Conservation (phyloP, 2,113 vertebrate species). For the Chamaea fasciata region DNA sequence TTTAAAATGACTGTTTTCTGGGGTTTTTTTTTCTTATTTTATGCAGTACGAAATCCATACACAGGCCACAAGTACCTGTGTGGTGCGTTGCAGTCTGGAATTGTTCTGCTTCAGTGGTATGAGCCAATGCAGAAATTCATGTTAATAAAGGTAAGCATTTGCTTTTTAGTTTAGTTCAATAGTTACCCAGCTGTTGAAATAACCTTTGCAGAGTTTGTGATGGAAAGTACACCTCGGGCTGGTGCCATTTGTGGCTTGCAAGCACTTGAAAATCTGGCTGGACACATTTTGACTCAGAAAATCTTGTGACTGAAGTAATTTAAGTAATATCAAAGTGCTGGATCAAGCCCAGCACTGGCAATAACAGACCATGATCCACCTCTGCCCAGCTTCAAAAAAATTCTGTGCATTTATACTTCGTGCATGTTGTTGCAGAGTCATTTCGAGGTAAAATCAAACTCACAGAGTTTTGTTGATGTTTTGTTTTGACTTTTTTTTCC, state of each 20-base stretch:
- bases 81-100: constrained; percentile 92
- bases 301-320: not conserved
- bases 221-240: not conserved
- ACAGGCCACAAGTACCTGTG: constrained; percentile 97
- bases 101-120: constrained; percentile 98
- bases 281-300: not conserved
- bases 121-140: constrained; percentile 99
- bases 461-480: not conserved
- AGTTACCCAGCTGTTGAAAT: not conserved
- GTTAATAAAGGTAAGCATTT: constrained; percentile 90
- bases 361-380: not conserved
- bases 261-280: not conserved
- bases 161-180: not conserved
- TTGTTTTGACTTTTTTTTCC: not conserved
- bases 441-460: not conserved
- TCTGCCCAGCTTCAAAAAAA: not conserved
- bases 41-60: constrained; percentile 91
- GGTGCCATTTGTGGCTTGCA: not conserved
- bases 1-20: not conserved
- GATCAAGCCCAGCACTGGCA: not conserved
- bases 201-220: not conserved
- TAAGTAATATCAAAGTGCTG: not conserved
- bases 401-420: fast-evolving
- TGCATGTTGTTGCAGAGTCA: not conserved
- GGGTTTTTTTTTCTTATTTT: not conserved